These are phyloP conservation scores for Galendromus occidentalis DNA, from an alignment of 1,140 invertebrate genomes.

Conservation along the genomic window DNA sequence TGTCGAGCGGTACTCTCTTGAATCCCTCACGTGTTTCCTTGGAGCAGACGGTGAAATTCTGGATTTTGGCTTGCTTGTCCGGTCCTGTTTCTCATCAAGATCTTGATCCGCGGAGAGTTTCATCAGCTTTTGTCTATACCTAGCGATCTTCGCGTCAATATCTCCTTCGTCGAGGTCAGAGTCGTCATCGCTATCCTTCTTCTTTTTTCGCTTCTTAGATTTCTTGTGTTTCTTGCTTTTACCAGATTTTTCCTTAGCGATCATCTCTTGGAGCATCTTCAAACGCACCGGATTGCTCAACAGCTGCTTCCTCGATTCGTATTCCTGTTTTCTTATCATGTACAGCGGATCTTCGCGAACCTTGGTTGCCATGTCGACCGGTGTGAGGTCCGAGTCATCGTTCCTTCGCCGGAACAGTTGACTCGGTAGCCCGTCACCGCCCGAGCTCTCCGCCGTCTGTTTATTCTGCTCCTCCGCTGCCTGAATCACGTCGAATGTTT, in stretches of 20 bases:
- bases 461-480: constrained; percentile 35
- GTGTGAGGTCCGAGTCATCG: constrained; percentile 11
- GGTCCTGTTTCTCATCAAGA: too few relatives aligned
- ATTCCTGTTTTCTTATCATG: constrained; percentile 58
- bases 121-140: too few relatives aligned
- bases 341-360: constrained; percentile 73
- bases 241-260: constrained; percentile 24
- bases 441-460: constrained; percentile 10
- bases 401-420: background rate
- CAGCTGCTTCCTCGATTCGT: constrained; percentile 53
- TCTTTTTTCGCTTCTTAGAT: constrained; percentile 20
- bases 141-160: too few relatives aligned
- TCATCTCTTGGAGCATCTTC: constrained; percentile 53
- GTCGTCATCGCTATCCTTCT: background rate
- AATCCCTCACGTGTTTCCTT: too few relatives aligned
- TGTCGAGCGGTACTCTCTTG: too few relatives aligned
- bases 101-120: too few relatives aligned
- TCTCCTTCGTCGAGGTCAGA: too few relatives aligned
- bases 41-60: too few relatives aligned
- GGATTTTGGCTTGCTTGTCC: too few relatives aligned
- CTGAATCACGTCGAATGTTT: constrained; percentile 48
- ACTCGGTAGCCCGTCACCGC: background rate
- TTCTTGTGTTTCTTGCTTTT: constrained; percentile 20
- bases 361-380: constrained; percentile 55
- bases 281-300: constrained; percentile 74